Conservation (phyloP, 2,888 invertebrate species). For the Acrocyrtus sp. region DNA sequence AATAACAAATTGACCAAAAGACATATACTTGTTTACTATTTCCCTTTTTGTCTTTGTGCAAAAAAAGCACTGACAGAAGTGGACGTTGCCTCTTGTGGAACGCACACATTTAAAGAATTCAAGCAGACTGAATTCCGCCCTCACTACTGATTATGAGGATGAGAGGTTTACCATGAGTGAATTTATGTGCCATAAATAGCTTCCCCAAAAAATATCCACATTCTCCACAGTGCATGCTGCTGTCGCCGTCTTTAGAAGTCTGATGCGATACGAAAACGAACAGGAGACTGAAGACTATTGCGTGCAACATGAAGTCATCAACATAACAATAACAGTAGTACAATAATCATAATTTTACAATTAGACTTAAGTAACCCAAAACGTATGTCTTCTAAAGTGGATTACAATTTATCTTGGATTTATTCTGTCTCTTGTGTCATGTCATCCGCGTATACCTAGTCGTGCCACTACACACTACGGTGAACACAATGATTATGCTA, state of each 20-base stretch:
- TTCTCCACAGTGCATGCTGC: too few species aligned
- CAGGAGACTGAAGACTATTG: too few species aligned
- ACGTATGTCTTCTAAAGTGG: slow-evolving; percentile 10
- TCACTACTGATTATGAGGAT: slow-evolving; percentile 51
- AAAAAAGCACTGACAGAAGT: slow-evolving; percentile 39
- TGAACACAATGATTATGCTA: slow-evolving; percentile 11
- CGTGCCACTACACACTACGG: slow-evolving; percentile 14
- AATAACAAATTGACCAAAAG: background rate
- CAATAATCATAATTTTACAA: slow-evolving; percentile 51
- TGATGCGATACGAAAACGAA: too few species aligned
- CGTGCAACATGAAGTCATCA: slow-evolving; percentile 44
- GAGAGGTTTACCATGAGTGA: too few species aligned
- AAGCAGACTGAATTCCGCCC: slow-evolving; percentile 47
- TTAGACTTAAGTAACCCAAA: slow-evolving; percentile 27
- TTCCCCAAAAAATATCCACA: too few species aligned
- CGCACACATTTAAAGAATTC: slow-evolving; percentile 53
- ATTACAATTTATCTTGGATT: background rate
- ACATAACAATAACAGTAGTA: slow-evolving; percentile 25
- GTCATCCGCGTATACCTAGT: too few species aligned
- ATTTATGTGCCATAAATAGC: too few species aligned
- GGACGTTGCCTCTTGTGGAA: slow-evolving; percentile 45
- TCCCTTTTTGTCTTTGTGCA: slow-evolving; percentile 1
- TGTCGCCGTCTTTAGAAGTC: too few species aligned
- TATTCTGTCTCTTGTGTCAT: background rate
- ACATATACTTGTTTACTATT: slow-evolving; percentile 3